Percentiles rank a stretch among this genome's conserved stretches.
Evolutionary conservation across 2,888 invertebrate species (phyloP).

Genomic region (Drosophila rubida): DNA sequence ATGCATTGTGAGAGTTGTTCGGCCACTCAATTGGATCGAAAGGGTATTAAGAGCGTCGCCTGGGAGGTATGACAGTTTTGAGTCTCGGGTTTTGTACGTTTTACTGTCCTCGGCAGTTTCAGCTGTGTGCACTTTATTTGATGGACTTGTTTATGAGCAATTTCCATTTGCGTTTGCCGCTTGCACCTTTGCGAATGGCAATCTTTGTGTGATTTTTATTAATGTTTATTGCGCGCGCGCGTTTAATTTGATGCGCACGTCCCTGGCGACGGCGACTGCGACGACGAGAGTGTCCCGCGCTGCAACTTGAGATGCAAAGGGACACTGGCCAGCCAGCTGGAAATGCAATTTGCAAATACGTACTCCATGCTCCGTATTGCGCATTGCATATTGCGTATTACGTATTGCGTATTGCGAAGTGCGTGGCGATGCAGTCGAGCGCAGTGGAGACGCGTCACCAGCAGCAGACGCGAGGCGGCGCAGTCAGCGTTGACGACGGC

Average conservation of each 20-base stretch:
- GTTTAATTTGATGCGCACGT: conserved; percentile 70
- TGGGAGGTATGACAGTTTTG: background rate
- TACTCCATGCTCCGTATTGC: conserved; percentile 44
- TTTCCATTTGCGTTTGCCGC: conserved; percentile 51
- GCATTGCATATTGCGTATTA: conserved; percentile 3
- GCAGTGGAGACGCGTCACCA: background rate
- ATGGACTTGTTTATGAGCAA: conserved; percentile 79
- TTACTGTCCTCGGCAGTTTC: conserved; percentile 54
- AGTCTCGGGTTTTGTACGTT: conserved; percentile 29
- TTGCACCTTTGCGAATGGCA: conserved; percentile 62
- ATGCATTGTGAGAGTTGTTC: too few species aligned
- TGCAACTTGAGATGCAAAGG: conserved; percentile 51
- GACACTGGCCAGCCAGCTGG: conserved; percentile 40
- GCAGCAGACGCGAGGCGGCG: background rate
- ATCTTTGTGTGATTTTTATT: conserved; percentile 79
- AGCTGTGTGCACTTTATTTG: conserved; percentile 77
- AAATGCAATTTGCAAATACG: conserved; percentile 76
- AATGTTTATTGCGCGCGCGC: conserved; percentile 72
- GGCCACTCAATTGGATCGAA: too few species aligned
- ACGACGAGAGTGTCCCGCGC: conserved; percentile 41
- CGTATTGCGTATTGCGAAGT: conserved; percentile 33
- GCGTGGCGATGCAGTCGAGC: conserved; percentile 34
- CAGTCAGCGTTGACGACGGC: conserved; percentile 2
- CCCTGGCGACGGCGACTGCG: conserved; percentile 2
- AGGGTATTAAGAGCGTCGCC: conserved; percentile 19